Evolutionary conservation across 2,888 invertebrate species (phyloP).

Genomic region (Strigamia transsilvanica): DNA sequence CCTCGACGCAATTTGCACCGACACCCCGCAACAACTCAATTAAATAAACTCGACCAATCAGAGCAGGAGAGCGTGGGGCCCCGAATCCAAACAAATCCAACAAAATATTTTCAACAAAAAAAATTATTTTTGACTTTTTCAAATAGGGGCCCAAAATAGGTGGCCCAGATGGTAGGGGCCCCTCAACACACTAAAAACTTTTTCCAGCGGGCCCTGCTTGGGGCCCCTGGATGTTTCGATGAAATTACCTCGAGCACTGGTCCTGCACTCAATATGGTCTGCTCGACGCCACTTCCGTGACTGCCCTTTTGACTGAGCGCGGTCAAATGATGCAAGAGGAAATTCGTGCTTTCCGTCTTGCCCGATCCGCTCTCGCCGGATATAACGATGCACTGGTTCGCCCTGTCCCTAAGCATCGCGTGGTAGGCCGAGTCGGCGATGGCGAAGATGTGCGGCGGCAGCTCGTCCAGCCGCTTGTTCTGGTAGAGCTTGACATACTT

Average conservation of each 20-base stretch:
- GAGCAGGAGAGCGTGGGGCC: too few relatives aligned
- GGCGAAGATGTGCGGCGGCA: constrained; percentile 96
- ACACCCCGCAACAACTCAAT: too few relatives aligned
- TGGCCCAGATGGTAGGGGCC: too few relatives aligned
- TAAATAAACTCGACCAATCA: too few relatives aligned
- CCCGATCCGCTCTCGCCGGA: constrained; percentile 96
- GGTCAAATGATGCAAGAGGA: constrained; percentile 91
- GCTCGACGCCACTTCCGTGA: constrained; percentile 94
- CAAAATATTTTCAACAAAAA: too few relatives aligned
- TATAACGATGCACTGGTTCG: constrained; percentile 94
- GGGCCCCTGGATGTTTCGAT: too few relatives aligned
- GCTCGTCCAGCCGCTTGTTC: constrained; percentile 86
- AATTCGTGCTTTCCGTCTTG: constrained; percentile 96
- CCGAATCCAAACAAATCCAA: too few relatives aligned
- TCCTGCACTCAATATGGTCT: constrained; percentile 93
- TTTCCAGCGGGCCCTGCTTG: too few relatives aligned
- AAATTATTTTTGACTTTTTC: too few relatives aligned
- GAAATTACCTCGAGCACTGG: constrained; percentile 82
- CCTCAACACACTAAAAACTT: too few relatives aligned
- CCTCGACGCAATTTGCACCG: too few relatives aligned
- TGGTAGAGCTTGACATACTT: constrained; percentile 96
- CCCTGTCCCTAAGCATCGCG: constrained; percentile 88
- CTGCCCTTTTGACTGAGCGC: constrained; percentile 94
- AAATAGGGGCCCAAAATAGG: too few relatives aligned
- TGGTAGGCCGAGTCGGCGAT: constrained; percentile 94